These are phyloP conservation scores for Drosophila kurseongensis DNA, from an alignment of 1,140 invertebrate genomes.

Conservation along the genomic window DNA sequence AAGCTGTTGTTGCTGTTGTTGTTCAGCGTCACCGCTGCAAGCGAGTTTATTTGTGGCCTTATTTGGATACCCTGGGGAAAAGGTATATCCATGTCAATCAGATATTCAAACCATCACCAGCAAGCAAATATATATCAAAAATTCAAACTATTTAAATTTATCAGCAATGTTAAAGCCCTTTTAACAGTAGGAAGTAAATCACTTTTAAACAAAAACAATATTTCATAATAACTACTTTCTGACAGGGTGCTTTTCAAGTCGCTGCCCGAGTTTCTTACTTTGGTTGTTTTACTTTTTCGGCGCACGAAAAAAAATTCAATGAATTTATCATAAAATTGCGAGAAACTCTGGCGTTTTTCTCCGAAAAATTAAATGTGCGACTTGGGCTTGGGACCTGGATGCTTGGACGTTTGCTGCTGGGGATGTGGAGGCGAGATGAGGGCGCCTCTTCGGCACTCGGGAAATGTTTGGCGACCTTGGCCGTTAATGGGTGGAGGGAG, in stretches of 20 bases:
- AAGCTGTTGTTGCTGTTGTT: slow-evolving; percentile 39
- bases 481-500: background rate
- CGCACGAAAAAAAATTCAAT: slow-evolving; percentile 72
- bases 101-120: no score
- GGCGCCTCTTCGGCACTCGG: slow-evolving; percentile 53
- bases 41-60: slow-evolving; percentile 16
- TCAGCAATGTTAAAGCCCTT: no score
- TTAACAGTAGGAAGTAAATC: no score
- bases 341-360: slow-evolving; percentile 82
- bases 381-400: slow-evolving; percentile 24
- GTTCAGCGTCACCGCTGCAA: slow-evolving; percentile 12
- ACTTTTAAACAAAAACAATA: no score
- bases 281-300: slow-evolving; percentile 33
- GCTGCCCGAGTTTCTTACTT: background rate
- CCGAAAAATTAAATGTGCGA: slow-evolving; percentile 73
- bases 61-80: slow-evolving; percentile 8
- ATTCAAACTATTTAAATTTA: no score
- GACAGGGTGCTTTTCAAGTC: background rate
- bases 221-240: background rate
- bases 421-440: slow-evolving; percentile 17
- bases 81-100: background rate
- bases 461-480: slow-evolving; percentile 29
- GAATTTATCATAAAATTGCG: slow-evolving; percentile 84
- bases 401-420: background rate
- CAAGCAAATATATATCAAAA: no score